A percentile compares a stretch with the other conserved stretches of the same genome.
Conservation (phyloP, 2,113 vertebrate genomes). For the Hippoglossus stenolepis region DNA sequence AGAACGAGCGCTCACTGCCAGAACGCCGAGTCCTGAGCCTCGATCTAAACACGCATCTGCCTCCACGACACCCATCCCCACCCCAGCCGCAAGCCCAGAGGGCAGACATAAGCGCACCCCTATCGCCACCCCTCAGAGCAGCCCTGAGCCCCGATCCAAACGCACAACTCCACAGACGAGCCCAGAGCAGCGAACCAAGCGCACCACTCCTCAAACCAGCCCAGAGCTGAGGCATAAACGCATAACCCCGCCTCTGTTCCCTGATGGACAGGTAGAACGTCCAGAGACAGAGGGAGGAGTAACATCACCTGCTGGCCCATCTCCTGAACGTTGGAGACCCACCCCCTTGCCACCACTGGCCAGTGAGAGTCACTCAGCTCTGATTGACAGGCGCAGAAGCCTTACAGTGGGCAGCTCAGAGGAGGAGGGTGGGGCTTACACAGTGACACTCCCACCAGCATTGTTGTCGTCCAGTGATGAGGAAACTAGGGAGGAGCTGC, state of each 20-base stretch:
- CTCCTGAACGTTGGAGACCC: conserved; percentile 78
- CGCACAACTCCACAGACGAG: conserved; percentile 86
- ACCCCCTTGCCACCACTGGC: conserved; percentile 80
- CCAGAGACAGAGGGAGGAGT: conserved; percentile 88
- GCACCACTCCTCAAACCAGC: conserved; percentile 90
- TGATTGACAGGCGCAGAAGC: conserved; percentile 83
- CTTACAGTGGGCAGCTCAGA: conserved; percentile 95
- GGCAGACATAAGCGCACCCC: conserved; percentile 83
- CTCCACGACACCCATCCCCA: conserved; percentile 67
- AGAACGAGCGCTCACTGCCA: conserved; percentile 93
- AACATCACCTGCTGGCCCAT: conserved; percentile 85
- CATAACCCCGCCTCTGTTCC: conserved; percentile 74
- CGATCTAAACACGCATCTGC: conserved; percentile 68
- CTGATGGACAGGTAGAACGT: conserved; percentile 87
- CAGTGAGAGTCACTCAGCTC: conserved; percentile 74
- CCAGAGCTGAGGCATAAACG: conserved; percentile 75
- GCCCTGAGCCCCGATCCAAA: conserved; percentile 86
- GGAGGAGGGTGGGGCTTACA: conserved; percentile 93
- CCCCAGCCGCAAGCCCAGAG: conserved; percentile 88
- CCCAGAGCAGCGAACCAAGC: conserved; percentile 81
- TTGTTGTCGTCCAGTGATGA: conserved; percentile 96
- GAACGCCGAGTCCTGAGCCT: conserved; percentile 88
- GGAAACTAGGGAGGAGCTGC: conserved; percentile 95
- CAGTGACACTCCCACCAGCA: conserved; percentile 92
- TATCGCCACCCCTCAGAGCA: conserved; percentile 86